A percentile compares a stretch with the other conserved stretches of the same genome.
phyloP scores from a whole-genome alignment of 2,888 invertebrate genomes.

The Spilosoma lubricipeda region DNA sequence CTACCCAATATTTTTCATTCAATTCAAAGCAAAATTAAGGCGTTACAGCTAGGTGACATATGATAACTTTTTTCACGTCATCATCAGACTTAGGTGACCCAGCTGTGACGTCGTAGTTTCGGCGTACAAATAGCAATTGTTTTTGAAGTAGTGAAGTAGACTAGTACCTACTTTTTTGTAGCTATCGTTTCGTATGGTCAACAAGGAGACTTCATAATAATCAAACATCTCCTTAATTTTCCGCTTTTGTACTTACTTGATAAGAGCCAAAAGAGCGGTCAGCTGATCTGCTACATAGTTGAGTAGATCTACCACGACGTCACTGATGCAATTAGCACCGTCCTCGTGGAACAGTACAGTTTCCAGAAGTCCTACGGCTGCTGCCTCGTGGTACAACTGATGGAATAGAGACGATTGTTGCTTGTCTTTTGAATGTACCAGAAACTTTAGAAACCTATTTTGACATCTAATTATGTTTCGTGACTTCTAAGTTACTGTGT shows the following conservation, averaged over 20 bases:
- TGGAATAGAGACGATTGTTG: not conserved
- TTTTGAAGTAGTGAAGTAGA: not conserved
- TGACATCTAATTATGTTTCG: not conserved
- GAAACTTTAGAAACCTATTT: not conserved
- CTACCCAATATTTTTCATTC: not conserved
- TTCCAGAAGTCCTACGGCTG: slow-evolving; percentile 92
- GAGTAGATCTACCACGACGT: slow-evolving; percentile 92
- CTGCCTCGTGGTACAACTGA: slow-evolving; percentile 92
- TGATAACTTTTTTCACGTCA: too few species aligned
- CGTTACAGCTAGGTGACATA: not conserved
- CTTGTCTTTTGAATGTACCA: not conserved
- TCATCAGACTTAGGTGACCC: too few species aligned
- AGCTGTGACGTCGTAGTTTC: not conserved
- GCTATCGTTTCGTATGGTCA: not conserved
- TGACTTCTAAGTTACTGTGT: too few species aligned
- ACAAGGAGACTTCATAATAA: not conserved
- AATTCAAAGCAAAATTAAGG: too few species aligned
- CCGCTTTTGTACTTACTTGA: slow-evolving; percentile 64
- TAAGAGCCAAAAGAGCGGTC: slow-evolving; percentile 86
- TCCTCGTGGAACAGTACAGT: slow-evolving; percentile 93
- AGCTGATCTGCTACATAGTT: slow-evolving; percentile 92
- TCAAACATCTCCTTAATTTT: not conserved
- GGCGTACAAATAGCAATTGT: not conserved
- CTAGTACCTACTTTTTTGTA: not conserved
- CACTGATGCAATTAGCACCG: slow-evolving; percentile 91